Base-by-base conservation (phyloP, 2,888 invertebrate genomes). In the Epinotia demarniana region DNA sequence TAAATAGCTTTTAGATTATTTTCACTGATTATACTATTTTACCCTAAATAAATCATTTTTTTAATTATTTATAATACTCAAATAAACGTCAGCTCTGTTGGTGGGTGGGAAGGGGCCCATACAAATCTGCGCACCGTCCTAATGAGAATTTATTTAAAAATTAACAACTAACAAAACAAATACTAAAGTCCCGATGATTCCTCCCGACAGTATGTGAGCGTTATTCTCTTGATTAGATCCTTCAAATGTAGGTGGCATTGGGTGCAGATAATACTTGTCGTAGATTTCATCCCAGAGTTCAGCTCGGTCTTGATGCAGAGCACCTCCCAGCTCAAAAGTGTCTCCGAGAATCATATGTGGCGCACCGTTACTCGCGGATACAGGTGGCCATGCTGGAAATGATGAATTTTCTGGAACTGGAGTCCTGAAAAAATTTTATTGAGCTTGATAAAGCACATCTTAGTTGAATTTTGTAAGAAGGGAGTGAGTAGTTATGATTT, bases 211-310 rank as follows among this genome's bases (percentile, higher is more conserved):
- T 12, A 46, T 23, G 3, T 13, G 5, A 46, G 46, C 63, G 6
- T 46, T 12, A 46, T 64, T 19, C 12, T 60, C 16, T 12, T 39
- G 39, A 9, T 60, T 16, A 61, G 46, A 2, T 46, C 16, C 46
- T 19, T 8, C 63, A 70, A 75, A 55, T 57, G 23, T 18, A 43
- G 62, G 69, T 57, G 69, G 49, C 13, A 57, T 58, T 11, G 74
- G 72, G 0, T 63, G 63, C 11, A 43, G 72, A 63, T 72, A 64
- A 39, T 72, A 43, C 11, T 4, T 19, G 4, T 63, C 72, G 27
- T 72, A 72, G 23, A 72, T 43, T n/a, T 57, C 16, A n/a, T 72
- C 72, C 72, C 63, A 72, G 39, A 72, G 57, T 62, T 63, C 19
- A 1, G 63, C 63, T 43, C 57, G 27, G 4, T 53, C 39, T 23